These are phyloP conservation scores for Stomatorhinus ivindoensis DNA, from an alignment of 2,113 vertebrate species.

Conservation along the genomic window DNA sequence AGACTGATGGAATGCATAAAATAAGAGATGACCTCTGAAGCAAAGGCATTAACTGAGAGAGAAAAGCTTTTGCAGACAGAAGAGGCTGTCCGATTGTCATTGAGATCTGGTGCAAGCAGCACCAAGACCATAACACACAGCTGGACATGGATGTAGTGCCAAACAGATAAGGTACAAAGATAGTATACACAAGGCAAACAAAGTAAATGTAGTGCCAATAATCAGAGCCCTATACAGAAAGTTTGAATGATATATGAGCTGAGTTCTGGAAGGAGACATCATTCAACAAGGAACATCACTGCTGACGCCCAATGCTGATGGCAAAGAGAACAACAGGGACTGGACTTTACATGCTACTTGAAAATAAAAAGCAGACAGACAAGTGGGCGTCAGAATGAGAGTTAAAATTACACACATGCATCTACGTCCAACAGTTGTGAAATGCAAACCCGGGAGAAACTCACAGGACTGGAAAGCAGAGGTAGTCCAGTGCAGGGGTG, in stretches of 20 bases:
- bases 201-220: neutral
- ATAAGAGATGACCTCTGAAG: neutral
- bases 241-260: neutral
- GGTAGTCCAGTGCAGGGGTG: constrained; percentile 93
- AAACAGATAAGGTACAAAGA: neutral
- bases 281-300: neutral
- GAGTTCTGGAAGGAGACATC: neutral
- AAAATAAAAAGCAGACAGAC: neutral
- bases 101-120: neutral
- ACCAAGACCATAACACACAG: neutral
- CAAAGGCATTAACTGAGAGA: neutral
- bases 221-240: neutral
- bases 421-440: neutral
- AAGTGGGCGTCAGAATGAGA: neutral
- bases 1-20: neutral
- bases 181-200: neutral
- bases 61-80: neutral
- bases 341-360: neutral
- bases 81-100: neutral
- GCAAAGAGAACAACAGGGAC: neutral
- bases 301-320: neutral
- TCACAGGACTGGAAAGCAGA: constrained; percentile 94
- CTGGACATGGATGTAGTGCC: neutral
- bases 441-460: constrained; percentile 28
- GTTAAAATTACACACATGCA: neutral